A percentile compares a stretch with the other conserved stretches of the same genome.
Conservation (phyloP, 2,888 invertebrate genomes). For the Xestia c-nigrum region DNA sequence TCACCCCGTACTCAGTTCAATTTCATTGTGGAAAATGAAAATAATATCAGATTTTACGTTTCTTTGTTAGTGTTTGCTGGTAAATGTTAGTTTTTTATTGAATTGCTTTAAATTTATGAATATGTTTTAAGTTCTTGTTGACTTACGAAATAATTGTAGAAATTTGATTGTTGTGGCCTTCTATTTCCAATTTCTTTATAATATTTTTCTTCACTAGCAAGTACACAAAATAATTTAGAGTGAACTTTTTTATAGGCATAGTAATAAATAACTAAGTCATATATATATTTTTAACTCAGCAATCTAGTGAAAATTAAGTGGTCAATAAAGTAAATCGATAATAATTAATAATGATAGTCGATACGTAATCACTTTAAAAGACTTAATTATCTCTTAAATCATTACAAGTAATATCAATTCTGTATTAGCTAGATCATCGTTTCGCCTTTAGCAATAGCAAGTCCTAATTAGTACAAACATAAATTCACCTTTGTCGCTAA, state of each 20-base stretch:
- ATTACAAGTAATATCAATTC: neutral
- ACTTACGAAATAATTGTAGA: neutral
- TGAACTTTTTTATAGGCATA: too few species aligned
- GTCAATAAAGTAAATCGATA: neutral
- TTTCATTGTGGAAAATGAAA: conserved; percentile 57
- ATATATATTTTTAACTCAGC: neutral
- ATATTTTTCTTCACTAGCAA: neutral
- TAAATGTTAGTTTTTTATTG: conserved; percentile 35
- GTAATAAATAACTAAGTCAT: neutral
- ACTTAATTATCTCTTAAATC: neutral
- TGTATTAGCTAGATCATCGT: neutral
- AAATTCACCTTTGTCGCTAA: conserved; percentile 23
- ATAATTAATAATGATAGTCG: neutral
- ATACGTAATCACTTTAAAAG: too few species aligned
- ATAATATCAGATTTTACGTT: conserved; percentile 59
- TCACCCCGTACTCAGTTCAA: conserved; percentile 63
- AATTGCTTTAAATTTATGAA: conserved; percentile 16
- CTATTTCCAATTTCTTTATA: neutral
- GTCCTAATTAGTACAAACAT: conserved; percentile 33
- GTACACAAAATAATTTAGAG: neutral
- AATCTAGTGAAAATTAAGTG: neutral
- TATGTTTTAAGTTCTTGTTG: conserved; percentile 16
- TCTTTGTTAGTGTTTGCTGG: conserved; percentile 51
- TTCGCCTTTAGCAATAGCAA: neutral
- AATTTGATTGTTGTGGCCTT: conserved; percentile 5